Conservation (phyloP, 2,888 invertebrate genomes). For the Meghimatium bilineatum region DNA sequence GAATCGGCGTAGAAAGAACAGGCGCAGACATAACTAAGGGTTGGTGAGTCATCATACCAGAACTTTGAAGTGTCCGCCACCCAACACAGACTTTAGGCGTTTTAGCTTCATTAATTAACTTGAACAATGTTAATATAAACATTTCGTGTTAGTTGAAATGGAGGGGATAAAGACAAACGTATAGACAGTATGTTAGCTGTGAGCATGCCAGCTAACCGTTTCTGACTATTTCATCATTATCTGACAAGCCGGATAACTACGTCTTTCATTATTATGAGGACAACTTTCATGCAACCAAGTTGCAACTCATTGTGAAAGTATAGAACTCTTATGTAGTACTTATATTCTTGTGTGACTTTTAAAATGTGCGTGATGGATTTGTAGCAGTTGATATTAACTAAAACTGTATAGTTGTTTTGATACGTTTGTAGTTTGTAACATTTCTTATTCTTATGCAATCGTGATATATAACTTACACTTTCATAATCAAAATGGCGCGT, state of each 20-base stretch:
- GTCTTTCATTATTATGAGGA: constrained; percentile 8
- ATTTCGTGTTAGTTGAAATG: not conserved
- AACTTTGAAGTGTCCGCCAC: constrained; percentile 39
- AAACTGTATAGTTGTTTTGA: not conserved
- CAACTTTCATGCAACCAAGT: not conserved
- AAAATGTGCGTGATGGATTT: not conserved
- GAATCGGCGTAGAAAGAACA: constrained; percentile 11
- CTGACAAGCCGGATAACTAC: constrained; percentile 24
- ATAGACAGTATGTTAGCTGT: not conserved
- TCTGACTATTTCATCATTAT: constrained; percentile 38
- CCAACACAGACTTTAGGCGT: not conserved
- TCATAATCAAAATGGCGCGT: constrained; percentile 28
- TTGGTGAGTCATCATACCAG: constrained; percentile 26
- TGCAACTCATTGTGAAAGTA: not conserved
- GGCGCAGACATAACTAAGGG: not conserved
- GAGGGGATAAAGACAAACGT: not conserved
- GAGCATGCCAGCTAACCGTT: not conserved
- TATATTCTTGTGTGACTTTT: not conserved
- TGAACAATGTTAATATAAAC: not conserved
- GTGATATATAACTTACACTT: not conserved
- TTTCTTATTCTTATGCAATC: constrained; percentile 1
- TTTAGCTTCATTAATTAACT: constrained; percentile 18
- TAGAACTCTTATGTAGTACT: not conserved
- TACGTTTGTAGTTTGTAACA: not conserved
- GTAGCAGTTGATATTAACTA: not conserved